Percentiles rank a stretch among this genome's conserved stretches.
phyloP scores from a whole-genome alignment of 2,888 invertebrate genomes.

The Papilio gigon region DNA sequence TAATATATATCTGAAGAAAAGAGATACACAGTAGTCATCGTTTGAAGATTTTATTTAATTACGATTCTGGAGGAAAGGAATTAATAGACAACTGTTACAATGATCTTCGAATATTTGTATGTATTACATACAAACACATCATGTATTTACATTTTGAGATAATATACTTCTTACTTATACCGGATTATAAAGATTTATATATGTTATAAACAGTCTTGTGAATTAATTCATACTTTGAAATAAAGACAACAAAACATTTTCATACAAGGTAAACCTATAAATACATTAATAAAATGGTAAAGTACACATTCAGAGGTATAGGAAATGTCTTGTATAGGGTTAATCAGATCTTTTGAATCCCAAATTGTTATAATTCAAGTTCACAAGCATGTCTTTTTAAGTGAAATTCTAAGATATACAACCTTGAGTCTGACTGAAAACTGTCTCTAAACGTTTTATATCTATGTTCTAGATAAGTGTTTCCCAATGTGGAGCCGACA shows the following conservation, averaged over 20 bases:
- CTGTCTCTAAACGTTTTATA: too few relatives aligned
- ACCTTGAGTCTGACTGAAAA: too few relatives aligned
- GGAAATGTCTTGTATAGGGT: not conserved
- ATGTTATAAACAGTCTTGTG: slow-evolving; percentile 57
- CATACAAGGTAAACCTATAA: slow-evolving; percentile 26
- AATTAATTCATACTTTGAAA: slow-evolving; percentile 49
- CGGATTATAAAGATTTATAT: slow-evolving; percentile 47
- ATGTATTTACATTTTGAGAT: slow-evolving; percentile 43
- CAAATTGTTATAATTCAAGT: not conserved
- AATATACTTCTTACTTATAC: slow-evolving; percentile 40
- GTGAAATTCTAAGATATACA: too few relatives aligned
- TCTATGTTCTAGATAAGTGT: too few relatives aligned
- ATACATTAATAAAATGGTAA: slow-evolving; percentile 45
- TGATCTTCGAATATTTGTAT: slow-evolving; percentile 41
- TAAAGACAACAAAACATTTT: slow-evolving; percentile 36
- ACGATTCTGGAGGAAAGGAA: not conserved
- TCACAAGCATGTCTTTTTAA: too few relatives aligned
- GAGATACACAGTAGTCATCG: too few relatives aligned
- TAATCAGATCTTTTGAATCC: not conserved
- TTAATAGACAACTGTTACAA: slow-evolving; percentile 15
- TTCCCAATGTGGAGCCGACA: too few relatives aligned
- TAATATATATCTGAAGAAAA: too few relatives aligned
- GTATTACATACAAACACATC: slow-evolving; percentile 45
- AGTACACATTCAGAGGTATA: slow-evolving; percentile 55
- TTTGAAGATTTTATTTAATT: too few relatives aligned